Percentiles rank a stretch among this genome's conserved stretches.
Evolutionary conservation across 2,888 invertebrate species (phyloP).

Genomic region (Synergus itoensis): DNA sequence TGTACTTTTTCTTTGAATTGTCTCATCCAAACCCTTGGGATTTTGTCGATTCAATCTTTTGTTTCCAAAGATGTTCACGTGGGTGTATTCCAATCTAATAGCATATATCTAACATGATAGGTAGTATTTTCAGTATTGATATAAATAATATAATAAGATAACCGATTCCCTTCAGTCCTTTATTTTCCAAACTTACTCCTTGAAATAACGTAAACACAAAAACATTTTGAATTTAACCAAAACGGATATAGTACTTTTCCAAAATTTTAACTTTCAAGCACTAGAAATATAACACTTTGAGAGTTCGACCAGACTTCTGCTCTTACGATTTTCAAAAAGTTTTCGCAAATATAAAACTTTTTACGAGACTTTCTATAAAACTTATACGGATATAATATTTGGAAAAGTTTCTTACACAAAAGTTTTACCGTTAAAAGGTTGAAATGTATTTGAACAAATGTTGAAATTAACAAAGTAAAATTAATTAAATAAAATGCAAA

Average conservation of each 20-base stretch:
- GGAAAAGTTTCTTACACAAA: background rate
- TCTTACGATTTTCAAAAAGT: constrained; percentile 1
- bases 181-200: background rate
- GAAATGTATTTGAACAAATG: background rate
- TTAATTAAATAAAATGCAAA: background rate
- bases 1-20: background rate
- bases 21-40: constrained; percentile 14
- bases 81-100: background rate
- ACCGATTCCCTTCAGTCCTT: background rate
- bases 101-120: background rate
- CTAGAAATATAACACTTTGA: background rate
- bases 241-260: background rate
- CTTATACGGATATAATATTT: constrained; percentile 4
- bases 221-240: background rate
- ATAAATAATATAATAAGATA: constrained; percentile 6
- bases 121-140: constrained; percentile 18
- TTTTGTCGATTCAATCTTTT: constrained; percentile 15
- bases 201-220: background rate
- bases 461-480: background rate
- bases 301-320: background rate
- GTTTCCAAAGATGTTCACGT: constrained; percentile 14
- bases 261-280: background rate
- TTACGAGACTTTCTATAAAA: background rate
- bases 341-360: constrained; percentile 11
- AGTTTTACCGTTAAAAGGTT: background rate